Evolutionary conservation across 2,888 invertebrate species (phyloP), one percentile per base, ranked within the genome.

Genomic region (Muscina levida): DNA sequence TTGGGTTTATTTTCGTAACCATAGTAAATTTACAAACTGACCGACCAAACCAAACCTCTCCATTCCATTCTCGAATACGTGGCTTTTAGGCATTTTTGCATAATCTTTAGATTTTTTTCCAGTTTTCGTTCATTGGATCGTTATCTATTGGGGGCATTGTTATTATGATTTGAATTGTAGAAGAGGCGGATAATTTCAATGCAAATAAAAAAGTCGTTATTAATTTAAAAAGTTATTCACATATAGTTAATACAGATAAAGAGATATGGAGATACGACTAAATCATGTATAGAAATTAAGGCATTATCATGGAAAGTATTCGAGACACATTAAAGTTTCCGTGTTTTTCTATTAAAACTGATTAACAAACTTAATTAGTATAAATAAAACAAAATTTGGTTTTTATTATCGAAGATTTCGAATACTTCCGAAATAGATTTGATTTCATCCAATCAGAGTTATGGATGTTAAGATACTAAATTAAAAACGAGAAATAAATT

Each of bases 31-130:
- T n/a, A n/a, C n/a, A n/a, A n/a, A n/a, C n/a, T 56, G 37, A 37
- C 37, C 4, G 10, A 37, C 10, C 4, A 4, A 37, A 37, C 10
- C 10, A 11, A n/a, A 46, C n/a, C 48, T 48, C 17, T 2, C 48
- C 2, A 48, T 19, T 19, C 17, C 19, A n/a, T 10, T 19, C n/a
- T 19, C 48, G 56, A n/a, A 44, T 66, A 76, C 42, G 51, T 53
- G 26, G 37, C 10, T 37, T 46, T 37, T 44, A 46, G 42, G 44
- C 24, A 71, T 37, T 66, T 72, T 66, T 72, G 39, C 71, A 72
- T 77, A 77, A 72, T 72, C 71, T 57, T 66, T 0, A 24, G n/a
- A 26, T 48, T 39, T 13, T 5, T 46, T 71, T 24, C 17, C 59
- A n/a, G 44, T 39, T 1, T n/a, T 19, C 4, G 13, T 42, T 42